Evolutionary conservation across 2,797 vertebrate genomes (phyloP).

Genomic region (Hydrocynus forskahlii): DNA sequence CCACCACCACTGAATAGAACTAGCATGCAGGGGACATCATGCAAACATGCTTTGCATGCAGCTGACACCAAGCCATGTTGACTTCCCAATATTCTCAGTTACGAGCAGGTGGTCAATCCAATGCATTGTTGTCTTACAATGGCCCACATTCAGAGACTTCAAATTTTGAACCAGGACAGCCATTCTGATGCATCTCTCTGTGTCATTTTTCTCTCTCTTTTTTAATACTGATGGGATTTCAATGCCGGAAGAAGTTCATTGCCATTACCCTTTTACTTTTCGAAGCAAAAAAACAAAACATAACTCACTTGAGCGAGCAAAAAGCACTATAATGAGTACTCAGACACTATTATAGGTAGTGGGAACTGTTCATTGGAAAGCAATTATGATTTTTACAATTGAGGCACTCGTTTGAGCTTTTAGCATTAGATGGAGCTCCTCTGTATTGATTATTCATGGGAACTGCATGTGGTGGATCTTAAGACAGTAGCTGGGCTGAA

Average conservation of each 20-base stretch:
- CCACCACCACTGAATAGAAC: not conserved
- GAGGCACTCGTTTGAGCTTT: not conserved
- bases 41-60: conserved; percentile 3
- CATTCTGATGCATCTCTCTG: not conserved
- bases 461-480: conserved; percentile 63
- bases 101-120: not conserved
- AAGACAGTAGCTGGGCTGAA: conserved; percentile 5
- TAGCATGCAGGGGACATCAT: not conserved
- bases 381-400: conserved; percentile 1
- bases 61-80: not conserved
- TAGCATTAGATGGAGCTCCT: conserved; percentile 25
- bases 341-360: not conserved
- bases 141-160: not conserved
- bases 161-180: not conserved
- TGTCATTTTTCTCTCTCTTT: not conserved
- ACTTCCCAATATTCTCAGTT: not conserved
- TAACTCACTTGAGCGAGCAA: not conserved
- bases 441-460: conserved; percentile 10
- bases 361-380: conserved; percentile 5
- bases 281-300: not conserved
- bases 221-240: not conserved
- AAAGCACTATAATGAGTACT: not conserved
- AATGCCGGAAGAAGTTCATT: not conserved
- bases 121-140: not conserved
- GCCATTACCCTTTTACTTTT: not conserved